phyloP scores from a whole-genome alignment of 1,140 invertebrate species.

The Solenopsis fugax region DNA sequence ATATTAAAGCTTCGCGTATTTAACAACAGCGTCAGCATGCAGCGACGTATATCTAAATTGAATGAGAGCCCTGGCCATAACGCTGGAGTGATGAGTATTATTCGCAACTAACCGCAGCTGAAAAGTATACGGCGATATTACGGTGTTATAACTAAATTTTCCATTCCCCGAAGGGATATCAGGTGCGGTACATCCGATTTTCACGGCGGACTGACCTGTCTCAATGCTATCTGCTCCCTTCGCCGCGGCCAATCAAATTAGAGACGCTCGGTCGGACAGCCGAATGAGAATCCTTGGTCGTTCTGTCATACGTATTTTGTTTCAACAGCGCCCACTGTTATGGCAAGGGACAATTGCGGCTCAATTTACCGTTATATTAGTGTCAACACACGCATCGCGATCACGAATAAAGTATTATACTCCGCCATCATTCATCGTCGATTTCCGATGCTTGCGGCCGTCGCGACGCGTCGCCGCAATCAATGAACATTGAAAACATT shows the following conservation, averaged over 20 bases:
- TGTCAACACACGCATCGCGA: neutral
- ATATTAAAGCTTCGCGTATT: constrained; percentile 29
- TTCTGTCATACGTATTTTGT: constrained; percentile 71
- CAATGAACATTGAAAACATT: neutral
- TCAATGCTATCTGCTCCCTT: constrained; percentile 74
- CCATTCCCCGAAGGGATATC: constrained; percentile 42
- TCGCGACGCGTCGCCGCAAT: neutral
- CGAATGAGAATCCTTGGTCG: constrained; percentile 78
- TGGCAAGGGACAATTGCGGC: constrained; percentile 14
- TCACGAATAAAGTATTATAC: constrained; percentile 34
- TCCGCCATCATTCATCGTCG: constrained; percentile 34
- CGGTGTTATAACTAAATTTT: constrained; percentile 75
- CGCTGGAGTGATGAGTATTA: constrained; percentile 55
- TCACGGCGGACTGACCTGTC: constrained; percentile 78
- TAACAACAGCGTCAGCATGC: constrained; percentile 39
- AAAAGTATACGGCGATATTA: constrained; percentile 57
- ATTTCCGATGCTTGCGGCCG: neutral
- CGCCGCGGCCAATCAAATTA: constrained; percentile 75
- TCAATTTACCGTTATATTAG: constrained; percentile 37
- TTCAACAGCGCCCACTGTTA: constrained; percentile 21
- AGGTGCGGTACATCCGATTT: constrained; percentile 71
- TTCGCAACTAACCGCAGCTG: constrained; percentile 57
- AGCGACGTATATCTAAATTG: constrained; percentile 37
- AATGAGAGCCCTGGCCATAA: constrained; percentile 27
- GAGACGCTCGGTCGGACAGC: constrained; percentile 71